A percentile compares a stretch with the other conserved stretches of the same genome.
phyloP scores from a whole-genome alignment of 1,140 invertebrate genomes.

The Vanessa tameamea region DNA sequence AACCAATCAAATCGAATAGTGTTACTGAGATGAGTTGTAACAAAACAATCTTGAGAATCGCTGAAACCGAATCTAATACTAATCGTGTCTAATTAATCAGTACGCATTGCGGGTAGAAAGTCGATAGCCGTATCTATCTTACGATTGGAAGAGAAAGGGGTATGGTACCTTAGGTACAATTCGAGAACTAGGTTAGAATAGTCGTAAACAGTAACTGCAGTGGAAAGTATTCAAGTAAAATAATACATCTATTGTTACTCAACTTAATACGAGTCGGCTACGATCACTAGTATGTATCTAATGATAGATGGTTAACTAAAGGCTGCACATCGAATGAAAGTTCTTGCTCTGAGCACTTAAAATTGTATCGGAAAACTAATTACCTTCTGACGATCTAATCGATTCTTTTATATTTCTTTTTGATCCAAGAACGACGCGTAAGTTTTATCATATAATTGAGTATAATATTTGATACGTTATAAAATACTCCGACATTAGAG shows the following conservation, averaged over 20 bases:
- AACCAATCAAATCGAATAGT: not conserved
- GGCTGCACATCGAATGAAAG: not conserved
- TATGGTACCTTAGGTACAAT: slow-evolving; percentile 64
- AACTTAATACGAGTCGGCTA: slow-evolving; percentile 12
- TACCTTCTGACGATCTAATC: not conserved
- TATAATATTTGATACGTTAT: too few species aligned
- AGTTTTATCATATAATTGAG: not conserved
- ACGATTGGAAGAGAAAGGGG: slow-evolving; percentile 73
- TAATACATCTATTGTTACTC: slow-evolving; percentile 44
- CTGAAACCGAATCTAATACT: slow-evolving; percentile 51
- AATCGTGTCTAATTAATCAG: slow-evolving; percentile 78
- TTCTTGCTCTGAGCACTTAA: not conserved
- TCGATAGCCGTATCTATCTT: slow-evolving; percentile 63
- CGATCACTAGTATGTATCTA: slow-evolving; percentile 7
- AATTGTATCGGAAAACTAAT: slow-evolving; percentile 1
- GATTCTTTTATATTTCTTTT: not conserved
- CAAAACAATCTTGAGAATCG: slow-evolving; percentile 27
- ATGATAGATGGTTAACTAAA: slow-evolving; percentile 5
- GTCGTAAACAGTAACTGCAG: slow-evolving; percentile 57
- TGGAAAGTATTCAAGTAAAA: slow-evolving; percentile 52
- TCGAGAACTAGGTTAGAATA: slow-evolving; percentile 61
- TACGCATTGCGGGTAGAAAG: slow-evolving; percentile 76
- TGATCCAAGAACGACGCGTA: not conserved
- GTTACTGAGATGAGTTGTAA: slow-evolving; percentile 38
- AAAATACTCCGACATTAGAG: too few species aligned